Conservation (phyloP, 2,888 invertebrate species). For the Oscheius sp. region DNA sequence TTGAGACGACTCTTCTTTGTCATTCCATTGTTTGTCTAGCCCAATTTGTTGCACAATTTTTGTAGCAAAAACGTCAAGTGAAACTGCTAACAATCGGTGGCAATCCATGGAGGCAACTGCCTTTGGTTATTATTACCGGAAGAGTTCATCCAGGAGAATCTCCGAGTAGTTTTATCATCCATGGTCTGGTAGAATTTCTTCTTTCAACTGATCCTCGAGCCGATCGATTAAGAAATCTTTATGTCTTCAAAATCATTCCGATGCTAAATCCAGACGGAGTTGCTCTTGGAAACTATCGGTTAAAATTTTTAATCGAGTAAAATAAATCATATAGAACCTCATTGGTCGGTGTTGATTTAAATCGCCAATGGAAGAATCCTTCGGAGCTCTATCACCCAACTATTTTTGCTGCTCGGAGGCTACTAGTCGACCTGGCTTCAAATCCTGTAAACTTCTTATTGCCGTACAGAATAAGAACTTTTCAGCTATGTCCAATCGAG, state of each 20-base stretch:
- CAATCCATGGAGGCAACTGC: conserved; percentile 74
- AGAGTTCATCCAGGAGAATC: conserved; percentile 88
- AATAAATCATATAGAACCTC: conserved; percentile 25
- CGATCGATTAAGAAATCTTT: conserved; percentile 78
- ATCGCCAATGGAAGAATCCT: conserved; percentile 81
- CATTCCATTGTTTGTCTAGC: conserved; percentile 72
- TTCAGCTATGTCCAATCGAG: conserved; percentile 21
- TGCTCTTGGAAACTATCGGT: conserved; percentile 74
- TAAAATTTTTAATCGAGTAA: background rate
- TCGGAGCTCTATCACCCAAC: conserved; percentile 92
- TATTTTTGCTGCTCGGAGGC: conserved; percentile 82
- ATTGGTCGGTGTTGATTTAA: conserved; percentile 88
- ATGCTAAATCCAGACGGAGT: conserved; percentile 90
- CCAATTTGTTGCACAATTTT: conserved; percentile 33
- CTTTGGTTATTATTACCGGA: conserved; percentile 78
- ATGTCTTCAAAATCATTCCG: conserved; percentile 85
- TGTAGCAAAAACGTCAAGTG: conserved; percentile 89
- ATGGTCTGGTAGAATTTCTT: conserved; percentile 87
- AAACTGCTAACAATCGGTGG: conserved; percentile 79
- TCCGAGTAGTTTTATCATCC: conserved; percentile 88
- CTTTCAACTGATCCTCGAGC: conserved; percentile 80
- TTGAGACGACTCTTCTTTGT: conserved; percentile 80
- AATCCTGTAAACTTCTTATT: background rate
- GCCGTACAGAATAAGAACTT: background rate
- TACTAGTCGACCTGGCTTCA: conserved; percentile 76